A percentile compares a stretch with the other conserved stretches of the same genome.
phyloP scores from a whole-genome alignment of 2,797 vertebrate species.

The Sebastes dallii region DNA sequence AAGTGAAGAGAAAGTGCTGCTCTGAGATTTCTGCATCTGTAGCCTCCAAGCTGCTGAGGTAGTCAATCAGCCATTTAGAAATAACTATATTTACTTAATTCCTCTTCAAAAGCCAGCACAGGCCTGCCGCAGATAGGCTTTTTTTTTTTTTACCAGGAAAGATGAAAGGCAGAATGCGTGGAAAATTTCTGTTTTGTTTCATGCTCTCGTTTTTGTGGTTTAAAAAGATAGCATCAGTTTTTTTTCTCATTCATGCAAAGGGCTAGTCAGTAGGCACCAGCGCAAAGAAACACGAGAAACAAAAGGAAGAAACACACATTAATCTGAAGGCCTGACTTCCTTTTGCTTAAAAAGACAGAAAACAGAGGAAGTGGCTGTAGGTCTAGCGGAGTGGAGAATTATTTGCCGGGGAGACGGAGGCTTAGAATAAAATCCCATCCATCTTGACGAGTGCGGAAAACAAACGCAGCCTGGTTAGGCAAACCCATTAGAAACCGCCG shows the following conservation, averaged over 20 bases:
- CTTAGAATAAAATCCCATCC: slow-evolving; percentile 62
- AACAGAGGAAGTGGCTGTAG: slow-evolving; percentile 19
- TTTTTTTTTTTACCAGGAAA: not conserved
- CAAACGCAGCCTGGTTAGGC: slow-evolving; percentile 72
- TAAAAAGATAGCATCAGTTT: slow-evolving; percentile 10
- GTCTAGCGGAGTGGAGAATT: slow-evolving; percentile 52
- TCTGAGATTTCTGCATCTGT: slow-evolving; percentile 62
- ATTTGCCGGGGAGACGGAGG: slow-evolving; percentile 56
- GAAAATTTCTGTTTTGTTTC: slow-evolving; percentile 23
- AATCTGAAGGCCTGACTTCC: slow-evolving; percentile 21
- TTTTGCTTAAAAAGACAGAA: slow-evolving; percentile 33
- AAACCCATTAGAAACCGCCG: slow-evolving; percentile 71
- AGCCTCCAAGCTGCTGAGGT: slow-evolving; percentile 67
- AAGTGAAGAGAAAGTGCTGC: slow-evolving; percentile 63
- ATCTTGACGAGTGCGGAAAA: slow-evolving; percentile 65
- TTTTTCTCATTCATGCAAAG: slow-evolving; percentile 20
- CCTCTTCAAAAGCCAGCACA: slow-evolving; percentile 39
- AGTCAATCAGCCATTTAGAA: slow-evolving; percentile 51
- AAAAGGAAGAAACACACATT: slow-evolving; percentile 7
- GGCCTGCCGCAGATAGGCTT: slow-evolving; percentile 12
- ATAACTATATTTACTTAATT: slow-evolving; percentile 54
- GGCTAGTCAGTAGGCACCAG: not conserved
- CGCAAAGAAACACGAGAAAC: not conserved
- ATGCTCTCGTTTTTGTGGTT: slow-evolving; percentile 8
- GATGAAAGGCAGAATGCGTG: slow-evolving; percentile 24